A percentile compares a stretch with the other conserved stretches of the same genome.
These are phyloP conservation scores for Andrena cerasifolii DNA, from an alignment of 1,140 invertebrate genomes.

Conservation along the genomic window DNA sequence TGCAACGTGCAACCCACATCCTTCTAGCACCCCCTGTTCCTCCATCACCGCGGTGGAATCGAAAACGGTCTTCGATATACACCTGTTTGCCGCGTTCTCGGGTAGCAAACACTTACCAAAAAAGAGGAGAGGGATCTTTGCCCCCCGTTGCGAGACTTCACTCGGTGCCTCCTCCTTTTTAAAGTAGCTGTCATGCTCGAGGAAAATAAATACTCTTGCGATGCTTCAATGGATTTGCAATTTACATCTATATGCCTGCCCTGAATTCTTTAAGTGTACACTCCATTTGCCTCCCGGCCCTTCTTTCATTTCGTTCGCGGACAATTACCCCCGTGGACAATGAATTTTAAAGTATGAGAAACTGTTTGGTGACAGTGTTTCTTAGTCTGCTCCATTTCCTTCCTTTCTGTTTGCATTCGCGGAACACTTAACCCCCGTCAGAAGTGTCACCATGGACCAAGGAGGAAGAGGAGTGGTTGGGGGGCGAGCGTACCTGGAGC, in stretches of 20 bases:
- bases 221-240: too few species aligned
- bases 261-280: too few species aligned
- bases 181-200: too few species aligned
- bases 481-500: conserved; percentile 50
- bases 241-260: too few species aligned
- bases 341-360: too few species aligned
- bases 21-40: not conserved
- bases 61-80: conserved; percentile 30
- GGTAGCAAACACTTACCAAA: conserved; percentile 73
- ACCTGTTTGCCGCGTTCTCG: conserved; percentile 50
- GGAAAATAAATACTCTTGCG: too few species aligned
- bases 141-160: conserved; percentile 41
- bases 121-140: conserved; percentile 62
- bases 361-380: too few species aligned
- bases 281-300: too few species aligned
- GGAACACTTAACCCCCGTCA: conserved; percentile 73
- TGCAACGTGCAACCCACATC: not conserved
- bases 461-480: conserved; percentile 44
- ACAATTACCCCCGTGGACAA: too few species aligned
- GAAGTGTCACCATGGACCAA: conserved; percentile 72
- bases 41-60: conserved; percentile 3
- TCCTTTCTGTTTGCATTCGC: conserved; percentile 27
- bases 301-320: too few species aligned
- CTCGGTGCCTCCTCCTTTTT: conserved; percentile 19
- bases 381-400: conserved; percentile 25